A percentile compares a stretch with the other conserved stretches of the same genome.
Evolutionary conservation across 1,140 invertebrate species (phyloP).

Genomic region (Marisa cornuarietis): DNA sequence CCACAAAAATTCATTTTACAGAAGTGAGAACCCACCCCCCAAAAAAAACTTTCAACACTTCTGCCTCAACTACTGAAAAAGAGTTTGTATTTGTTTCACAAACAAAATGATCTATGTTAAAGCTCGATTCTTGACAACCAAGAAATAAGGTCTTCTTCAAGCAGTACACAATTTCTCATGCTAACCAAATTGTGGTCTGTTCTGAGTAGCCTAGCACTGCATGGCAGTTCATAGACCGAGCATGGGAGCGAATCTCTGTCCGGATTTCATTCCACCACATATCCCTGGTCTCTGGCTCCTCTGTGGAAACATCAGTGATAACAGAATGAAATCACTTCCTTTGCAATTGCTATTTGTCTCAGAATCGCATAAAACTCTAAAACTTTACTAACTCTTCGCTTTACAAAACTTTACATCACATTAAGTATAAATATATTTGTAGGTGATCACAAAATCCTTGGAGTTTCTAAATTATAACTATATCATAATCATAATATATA

Average conservation of each 20-base stretch:
- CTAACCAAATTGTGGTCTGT: slow-evolving; percentile 80
- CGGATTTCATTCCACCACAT: slow-evolving; percentile 95
- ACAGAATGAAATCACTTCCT: neutral
- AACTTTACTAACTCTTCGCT: too few species aligned
- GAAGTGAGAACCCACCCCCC: neutral
- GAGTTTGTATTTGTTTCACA: too few species aligned
- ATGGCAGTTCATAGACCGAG: slow-evolving; percentile 88
- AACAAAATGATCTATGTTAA: too few species aligned
- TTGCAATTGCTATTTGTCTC: neutral
- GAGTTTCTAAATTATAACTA: too few species aligned
- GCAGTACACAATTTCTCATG: slow-evolving; percentile 69
- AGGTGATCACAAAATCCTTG: too few species aligned
- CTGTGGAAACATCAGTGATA: slow-evolving; percentile 63
- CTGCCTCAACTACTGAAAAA: too few species aligned
- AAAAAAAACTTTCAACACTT: too few species aligned
- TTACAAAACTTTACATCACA: too few species aligned
- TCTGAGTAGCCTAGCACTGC: slow-evolving; percentile 94
- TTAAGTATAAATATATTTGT: too few species aligned
- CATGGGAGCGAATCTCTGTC: slow-evolving; percentile 93
- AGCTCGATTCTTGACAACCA: too few species aligned
- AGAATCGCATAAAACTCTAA: too few species aligned
- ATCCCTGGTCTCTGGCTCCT: slow-evolving; percentile 90
- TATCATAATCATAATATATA: too few species aligned
- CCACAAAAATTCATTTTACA: neutral
- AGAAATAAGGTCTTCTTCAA: neutral